Conservation (phyloP, 1,140 invertebrate species). For the Caenorhabditis inopinata region DNA sequence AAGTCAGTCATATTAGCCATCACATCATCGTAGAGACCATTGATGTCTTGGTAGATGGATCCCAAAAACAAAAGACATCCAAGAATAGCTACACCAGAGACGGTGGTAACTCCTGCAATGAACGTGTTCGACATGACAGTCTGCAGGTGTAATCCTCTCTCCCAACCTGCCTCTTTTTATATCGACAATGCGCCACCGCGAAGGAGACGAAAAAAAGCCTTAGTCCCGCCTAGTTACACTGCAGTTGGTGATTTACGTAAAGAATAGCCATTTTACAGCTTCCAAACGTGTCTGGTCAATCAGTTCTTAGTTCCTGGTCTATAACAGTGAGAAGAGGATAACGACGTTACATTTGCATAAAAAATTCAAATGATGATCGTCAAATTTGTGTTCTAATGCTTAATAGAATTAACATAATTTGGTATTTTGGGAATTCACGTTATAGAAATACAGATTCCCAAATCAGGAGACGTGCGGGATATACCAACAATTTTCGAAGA, state of each 20-base stretch:
- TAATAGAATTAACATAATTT: background rate
- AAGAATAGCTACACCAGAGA: slow-evolving; percentile 6
- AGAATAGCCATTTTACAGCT: background rate
- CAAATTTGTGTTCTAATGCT: background rate
- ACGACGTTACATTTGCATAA: slow-evolving; percentile 15
- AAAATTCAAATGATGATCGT: background rate
- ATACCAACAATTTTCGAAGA: too few relatives aligned
- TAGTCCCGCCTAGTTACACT: slow-evolving; percentile 26
- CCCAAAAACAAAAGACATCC: slow-evolving; percentile 4
- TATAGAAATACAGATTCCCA: too few relatives aligned
- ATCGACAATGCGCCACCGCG: background rate
- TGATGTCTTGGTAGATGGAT: slow-evolving; percentile 47
- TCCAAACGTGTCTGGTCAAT: too few relatives aligned
- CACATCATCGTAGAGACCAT: slow-evolving; percentile 36
- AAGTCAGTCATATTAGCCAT: slow-evolving; percentile 48
- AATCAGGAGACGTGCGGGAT: too few relatives aligned
- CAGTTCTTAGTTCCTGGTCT: slow-evolving; percentile 24
- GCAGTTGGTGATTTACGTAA: slow-evolving; percentile 4
- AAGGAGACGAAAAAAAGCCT: background rate
- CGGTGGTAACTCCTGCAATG: slow-evolving; percentile 1
- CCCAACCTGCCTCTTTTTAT: slow-evolving; percentile 30
- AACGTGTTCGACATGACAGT: slow-evolving; percentile 21
- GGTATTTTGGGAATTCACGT: background rate
- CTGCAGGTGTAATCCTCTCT: background rate
- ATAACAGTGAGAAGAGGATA: background rate